These are phyloP conservation scores for Molossus molossus DNA, from an alignment of 2,797 vertebrate species.

Conservation along the genomic window DNA sequence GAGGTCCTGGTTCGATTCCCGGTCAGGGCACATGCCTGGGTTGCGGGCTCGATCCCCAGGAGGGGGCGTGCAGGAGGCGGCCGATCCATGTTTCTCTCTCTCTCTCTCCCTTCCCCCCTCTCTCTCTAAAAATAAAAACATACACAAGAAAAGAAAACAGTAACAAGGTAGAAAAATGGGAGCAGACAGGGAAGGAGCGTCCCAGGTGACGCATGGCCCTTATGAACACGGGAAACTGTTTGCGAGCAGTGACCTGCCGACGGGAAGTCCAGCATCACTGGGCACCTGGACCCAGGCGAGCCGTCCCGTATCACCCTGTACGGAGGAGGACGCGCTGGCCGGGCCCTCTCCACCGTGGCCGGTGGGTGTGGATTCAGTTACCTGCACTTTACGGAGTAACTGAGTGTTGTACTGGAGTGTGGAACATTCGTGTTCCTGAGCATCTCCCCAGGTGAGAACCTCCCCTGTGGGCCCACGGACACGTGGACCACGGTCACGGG, in stretches of 20 bases:
- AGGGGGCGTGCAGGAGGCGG: too few species aligned
- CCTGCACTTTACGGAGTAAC: background rate
- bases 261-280: accelerated
- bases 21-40: too few species aligned
- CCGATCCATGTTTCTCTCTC: too few species aligned
- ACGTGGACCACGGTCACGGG: accelerated
- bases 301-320: accelerated
- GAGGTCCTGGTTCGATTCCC: too few species aligned
- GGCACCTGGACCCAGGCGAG: accelerated
- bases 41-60: too few species aligned
- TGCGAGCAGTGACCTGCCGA: accelerated
- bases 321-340: accelerated
- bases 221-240: accelerated
- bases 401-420: accelerated
- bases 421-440: background rate
- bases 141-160: background rate
- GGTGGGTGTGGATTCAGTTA: background rate
- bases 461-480: background rate
- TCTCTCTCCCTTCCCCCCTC: too few species aligned
- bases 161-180: background rate
- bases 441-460: background rate
- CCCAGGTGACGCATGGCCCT: accelerated
- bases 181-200: background rate
- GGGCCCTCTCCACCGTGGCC: accelerated
- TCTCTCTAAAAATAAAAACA: too few species aligned